phyloP scores from a whole-genome alignment of 2,888 invertebrate genomes.

The Homarus gammarus region DNA sequence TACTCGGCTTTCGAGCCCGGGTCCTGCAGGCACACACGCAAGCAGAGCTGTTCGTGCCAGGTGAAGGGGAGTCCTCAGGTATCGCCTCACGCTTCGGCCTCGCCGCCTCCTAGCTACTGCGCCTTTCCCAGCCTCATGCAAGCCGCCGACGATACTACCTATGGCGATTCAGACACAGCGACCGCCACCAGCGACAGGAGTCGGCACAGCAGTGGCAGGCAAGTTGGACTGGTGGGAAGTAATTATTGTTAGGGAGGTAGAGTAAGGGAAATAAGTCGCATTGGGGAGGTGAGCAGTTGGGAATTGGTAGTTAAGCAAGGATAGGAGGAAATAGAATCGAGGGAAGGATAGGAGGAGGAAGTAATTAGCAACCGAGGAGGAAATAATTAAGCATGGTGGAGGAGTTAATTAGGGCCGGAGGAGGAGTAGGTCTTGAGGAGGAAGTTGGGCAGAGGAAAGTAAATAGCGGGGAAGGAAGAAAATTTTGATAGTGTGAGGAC shows the following conservation, averaged over 20 bases:
- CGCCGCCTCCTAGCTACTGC: constrained; percentile 9
- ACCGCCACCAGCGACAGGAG: constrained; percentile 29
- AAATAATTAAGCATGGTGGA: too few relatives aligned
- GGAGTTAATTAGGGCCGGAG: too few relatives aligned
- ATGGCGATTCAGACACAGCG: constrained; percentile 49
- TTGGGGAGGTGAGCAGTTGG: too few relatives aligned
- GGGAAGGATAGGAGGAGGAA: too few relatives aligned
- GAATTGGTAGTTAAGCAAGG: too few relatives aligned
- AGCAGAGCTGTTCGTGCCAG: background rate
- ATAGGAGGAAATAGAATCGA: too few relatives aligned
- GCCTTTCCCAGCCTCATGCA: constrained; percentile 34
- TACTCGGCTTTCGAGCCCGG: background rate
- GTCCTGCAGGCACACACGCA: background rate
- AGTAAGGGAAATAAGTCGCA: too few relatives aligned
- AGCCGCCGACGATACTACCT: constrained; percentile 47
- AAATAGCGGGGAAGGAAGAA: too few relatives aligned
- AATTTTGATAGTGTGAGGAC: too few relatives aligned
- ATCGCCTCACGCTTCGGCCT: background rate
- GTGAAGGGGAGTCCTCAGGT: background rate
- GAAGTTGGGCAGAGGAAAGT: too few relatives aligned
- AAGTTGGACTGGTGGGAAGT: background rate
- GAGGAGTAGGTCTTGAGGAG: too few relatives aligned
- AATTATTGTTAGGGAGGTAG: background rate
- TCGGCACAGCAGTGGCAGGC: background rate
- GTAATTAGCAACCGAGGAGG: too few relatives aligned